Percentiles rank a stretch among this genome's conserved stretches.
Conservation (phyloP, 2,113 vertebrate species). For the Tragelaphus buxtoni region DNA sequence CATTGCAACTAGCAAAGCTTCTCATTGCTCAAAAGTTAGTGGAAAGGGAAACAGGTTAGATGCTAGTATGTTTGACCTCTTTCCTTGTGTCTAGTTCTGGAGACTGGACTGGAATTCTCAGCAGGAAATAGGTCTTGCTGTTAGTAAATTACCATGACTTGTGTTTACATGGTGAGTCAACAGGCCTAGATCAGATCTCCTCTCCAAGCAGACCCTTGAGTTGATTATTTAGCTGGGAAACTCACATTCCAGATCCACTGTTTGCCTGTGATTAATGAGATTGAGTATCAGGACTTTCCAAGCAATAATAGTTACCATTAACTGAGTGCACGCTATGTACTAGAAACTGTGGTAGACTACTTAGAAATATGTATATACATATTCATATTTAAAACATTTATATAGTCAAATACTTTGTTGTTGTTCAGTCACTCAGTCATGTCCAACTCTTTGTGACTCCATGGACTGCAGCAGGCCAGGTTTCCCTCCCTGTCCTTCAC, state of each 20-base stretch:
- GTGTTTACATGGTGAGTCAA: slow-evolving; percentile 36
- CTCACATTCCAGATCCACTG: neutral
- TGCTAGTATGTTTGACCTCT: neutral
- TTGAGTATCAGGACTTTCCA: neutral
- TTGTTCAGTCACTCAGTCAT: neutral
- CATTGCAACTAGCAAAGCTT: neutral
- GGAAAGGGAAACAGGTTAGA: neutral
- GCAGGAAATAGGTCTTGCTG: slow-evolving; percentile 34
- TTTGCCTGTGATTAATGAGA: neutral
- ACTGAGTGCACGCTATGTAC: neutral
- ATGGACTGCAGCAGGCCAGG: neutral
- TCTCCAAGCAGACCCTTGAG: neutral
- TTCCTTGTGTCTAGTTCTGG: neutral
- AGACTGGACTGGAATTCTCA: neutral
- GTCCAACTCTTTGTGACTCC: neutral
- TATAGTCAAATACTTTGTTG: neutral
- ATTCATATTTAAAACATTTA: neutral
- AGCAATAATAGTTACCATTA: neutral
- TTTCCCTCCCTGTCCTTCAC: neutral
- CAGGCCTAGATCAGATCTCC: neutral
- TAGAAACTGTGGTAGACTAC: neutral
- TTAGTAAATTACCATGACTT: slow-evolving; percentile 41
- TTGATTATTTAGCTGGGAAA: neutral
- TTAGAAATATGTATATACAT: neutral
- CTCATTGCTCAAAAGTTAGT: neutral